phyloP scores from a whole-genome alignment of 1,140 invertebrate genomes.

The Radopholus similis region DNA sequence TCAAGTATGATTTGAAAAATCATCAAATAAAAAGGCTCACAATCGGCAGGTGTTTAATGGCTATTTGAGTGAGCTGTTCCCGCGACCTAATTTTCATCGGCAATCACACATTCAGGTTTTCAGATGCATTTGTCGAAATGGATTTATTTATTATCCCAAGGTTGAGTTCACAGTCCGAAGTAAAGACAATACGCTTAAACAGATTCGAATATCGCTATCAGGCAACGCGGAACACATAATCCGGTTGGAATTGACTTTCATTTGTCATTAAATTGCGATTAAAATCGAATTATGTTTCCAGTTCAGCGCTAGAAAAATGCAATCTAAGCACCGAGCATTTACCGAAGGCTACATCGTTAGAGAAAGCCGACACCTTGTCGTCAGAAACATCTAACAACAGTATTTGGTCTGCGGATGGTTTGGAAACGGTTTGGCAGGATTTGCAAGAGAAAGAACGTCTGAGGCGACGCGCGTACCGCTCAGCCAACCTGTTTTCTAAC shows the following conservation, averaged over 20 bases:
- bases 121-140: conserved; percentile 35
- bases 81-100: not conserved
- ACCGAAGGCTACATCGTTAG: not conserved
- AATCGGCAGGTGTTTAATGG: conserved; percentile 74
- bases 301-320: conserved; percentile 37
- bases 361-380: not conserved
- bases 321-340: conserved; percentile 34
- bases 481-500: conserved; percentile 10
- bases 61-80: conserved; percentile 45
- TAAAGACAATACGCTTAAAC: not conserved
- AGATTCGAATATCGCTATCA: conserved; percentile 15
- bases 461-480: not conserved
- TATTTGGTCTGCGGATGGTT: not conserved
- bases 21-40: not conserved
- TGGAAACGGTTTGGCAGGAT: conserved; percentile 30
- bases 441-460: conserved; percentile 30
- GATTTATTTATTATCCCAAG: not conserved
- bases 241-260: not conserved
- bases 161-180: conserved; percentile 8
- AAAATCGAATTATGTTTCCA: conserved; percentile 33
- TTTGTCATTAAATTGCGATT: not conserved
- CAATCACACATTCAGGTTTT: conserved; percentile 35
- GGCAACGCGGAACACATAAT: conserved; percentile 35
- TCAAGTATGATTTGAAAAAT: not conserved
- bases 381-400: too few relatives aligned